Conservation (phyloP, 2,888 invertebrate species). For the Polydrusus pterygomalis region DNA sequence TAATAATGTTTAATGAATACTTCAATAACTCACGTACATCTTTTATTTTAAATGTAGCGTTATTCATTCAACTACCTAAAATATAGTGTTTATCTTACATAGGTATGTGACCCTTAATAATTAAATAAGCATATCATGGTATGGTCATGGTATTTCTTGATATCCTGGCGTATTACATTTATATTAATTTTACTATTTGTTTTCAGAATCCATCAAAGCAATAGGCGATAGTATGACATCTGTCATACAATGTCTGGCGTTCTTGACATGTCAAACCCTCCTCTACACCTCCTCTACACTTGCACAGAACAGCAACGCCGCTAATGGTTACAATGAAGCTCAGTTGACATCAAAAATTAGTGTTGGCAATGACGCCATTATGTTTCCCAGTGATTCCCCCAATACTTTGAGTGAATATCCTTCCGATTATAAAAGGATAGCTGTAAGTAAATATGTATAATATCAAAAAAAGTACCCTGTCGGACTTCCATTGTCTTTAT, state of each 20-base stretch:
- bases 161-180: no score
- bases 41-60: no score
- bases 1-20: no score
- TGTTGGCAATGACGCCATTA: slow-evolving; percentile 50
- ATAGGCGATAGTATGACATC: slow-evolving; percentile 34
- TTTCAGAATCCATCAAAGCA: slow-evolving; percentile 31
- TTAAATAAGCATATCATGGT: no score
- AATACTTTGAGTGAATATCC: slow-evolving; percentile 32
- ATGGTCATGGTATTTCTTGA: no score
- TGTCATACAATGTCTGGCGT: slow-evolving; percentile 37
- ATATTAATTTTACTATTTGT: slow-evolving; percentile 7
- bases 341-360: slow-evolving; percentile 56
- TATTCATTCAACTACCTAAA: no score
- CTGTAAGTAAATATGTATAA: slow-evolving; percentile 31
- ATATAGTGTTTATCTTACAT: no score
- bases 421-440: slow-evolving; percentile 32
- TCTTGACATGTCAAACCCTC: slow-evolving; percentile 19
- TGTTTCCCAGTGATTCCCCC: slow-evolving; percentile 41
- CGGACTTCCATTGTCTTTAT: no score
- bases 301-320: slow-evolving; percentile 28
- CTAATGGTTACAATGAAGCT: slow-evolving; percentile 36
- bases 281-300: background rate
- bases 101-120: no score
- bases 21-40: no score
- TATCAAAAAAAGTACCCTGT: no score